These are phyloP conservation scores for Heteromurus nitidus DNA, from an alignment of 2,888 invertebrate species.

Conservation along the genomic window DNA sequence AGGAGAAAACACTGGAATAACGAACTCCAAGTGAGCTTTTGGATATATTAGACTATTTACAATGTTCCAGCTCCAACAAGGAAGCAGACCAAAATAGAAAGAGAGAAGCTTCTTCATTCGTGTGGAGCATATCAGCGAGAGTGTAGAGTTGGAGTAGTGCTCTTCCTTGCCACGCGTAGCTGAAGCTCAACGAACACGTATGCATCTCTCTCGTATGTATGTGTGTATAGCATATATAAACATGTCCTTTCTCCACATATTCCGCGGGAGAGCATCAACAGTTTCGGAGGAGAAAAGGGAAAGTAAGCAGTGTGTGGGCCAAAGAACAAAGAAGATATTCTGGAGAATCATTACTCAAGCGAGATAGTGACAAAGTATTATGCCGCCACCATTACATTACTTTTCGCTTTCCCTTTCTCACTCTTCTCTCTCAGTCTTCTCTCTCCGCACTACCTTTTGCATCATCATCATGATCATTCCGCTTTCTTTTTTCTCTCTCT, in stretches of 20 bases:
- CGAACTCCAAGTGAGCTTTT: not conserved
- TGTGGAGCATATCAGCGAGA: too few relatives aligned
- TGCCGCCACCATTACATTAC: slow-evolving; percentile 65
- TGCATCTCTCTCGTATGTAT: too few relatives aligned
- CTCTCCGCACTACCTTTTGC: slow-evolving; percentile 22
- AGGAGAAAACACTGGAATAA: slow-evolving; percentile 1
- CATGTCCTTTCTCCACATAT: not conserved
- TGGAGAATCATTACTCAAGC: slow-evolving; percentile 69
- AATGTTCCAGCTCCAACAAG: too few relatives aligned
- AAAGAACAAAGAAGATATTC: slow-evolving; percentile 57
- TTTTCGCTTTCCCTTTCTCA: slow-evolving; percentile 47
- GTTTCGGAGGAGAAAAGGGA: slow-evolving; percentile 18
- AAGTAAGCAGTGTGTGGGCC: slow-evolving; percentile 34
- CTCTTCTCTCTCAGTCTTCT: slow-evolving; percentile 4
- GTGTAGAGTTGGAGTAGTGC: too few relatives aligned
- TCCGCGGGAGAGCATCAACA: slow-evolving; percentile 12
- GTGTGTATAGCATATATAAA: not conserved
- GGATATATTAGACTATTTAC: too few relatives aligned
- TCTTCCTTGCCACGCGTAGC: too few relatives aligned
- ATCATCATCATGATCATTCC: slow-evolving; percentile 33
- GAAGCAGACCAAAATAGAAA: too few relatives aligned
- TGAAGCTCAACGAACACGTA: too few relatives aligned
- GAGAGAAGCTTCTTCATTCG: too few relatives aligned
- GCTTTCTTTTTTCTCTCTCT: too few relatives aligned
- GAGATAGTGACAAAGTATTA: slow-evolving; percentile 73